Percentiles rank a stretch among this genome's conserved stretches.
Evolutionary conservation across 2,113 vertebrate species (phyloP).

Genomic region (Campylorhamphus procurvoides): DNA sequence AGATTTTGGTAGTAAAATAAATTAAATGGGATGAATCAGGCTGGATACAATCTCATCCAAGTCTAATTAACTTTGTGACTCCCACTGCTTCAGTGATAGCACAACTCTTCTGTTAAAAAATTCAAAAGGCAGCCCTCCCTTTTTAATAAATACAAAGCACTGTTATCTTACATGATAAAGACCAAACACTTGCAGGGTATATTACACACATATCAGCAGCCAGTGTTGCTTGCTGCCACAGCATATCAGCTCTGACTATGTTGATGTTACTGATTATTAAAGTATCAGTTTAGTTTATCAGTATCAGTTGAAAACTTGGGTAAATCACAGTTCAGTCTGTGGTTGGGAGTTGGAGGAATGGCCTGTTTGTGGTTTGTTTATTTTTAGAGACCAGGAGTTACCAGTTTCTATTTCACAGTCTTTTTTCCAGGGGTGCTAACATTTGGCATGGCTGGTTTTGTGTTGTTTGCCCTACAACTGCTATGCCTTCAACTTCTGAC

Average conservation of each 20-base stretch:
- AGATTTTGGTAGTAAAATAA: not conserved
- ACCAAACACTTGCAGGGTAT: not conserved
- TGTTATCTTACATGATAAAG: not conserved
- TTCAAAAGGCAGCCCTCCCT: conserved; percentile 26
- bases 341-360: not conserved
- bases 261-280: not conserved
- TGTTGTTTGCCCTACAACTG: not conserved
- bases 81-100: conserved; percentile 14
- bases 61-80: conserved; percentile 32
- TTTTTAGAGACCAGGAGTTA: not conserved
- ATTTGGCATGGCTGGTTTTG: not conserved
- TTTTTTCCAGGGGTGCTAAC: not conserved
- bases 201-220: not conserved
- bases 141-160: not conserved
- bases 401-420: not conserved
- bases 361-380: not conserved
- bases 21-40: not conserved
- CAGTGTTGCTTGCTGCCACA: not conserved
- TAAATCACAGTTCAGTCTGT: not conserved
- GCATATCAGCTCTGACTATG: not conserved
- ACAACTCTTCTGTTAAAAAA: not conserved
- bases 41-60: not conserved
- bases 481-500: not conserved
- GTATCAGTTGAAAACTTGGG: not conserved
- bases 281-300: not conserved